Conservation (phyloP, 37 sponge, comb jelly and placozoan species). For the Dysidea cf. avara region DNA sequence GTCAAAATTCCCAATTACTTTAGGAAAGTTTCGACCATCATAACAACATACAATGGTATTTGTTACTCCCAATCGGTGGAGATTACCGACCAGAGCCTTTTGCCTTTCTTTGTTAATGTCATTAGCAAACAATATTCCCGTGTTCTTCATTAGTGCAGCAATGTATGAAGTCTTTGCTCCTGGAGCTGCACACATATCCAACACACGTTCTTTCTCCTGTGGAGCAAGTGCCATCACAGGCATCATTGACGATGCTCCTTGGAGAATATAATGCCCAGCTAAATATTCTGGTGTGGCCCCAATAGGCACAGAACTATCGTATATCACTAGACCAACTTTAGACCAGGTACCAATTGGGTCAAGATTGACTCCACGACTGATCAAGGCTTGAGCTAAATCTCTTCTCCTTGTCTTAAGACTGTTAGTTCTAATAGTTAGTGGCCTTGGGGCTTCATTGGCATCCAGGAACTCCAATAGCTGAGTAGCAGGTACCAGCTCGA, state of each 20-base stretch:
- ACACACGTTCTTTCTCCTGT: conserved; percentile 79
- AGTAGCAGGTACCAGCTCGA: conserved; percentile 70
- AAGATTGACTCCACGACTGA: conserved; percentile 93
- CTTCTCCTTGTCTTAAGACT: conserved; percentile 88
- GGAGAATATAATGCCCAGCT: conserved; percentile 97
- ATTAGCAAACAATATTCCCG: conserved; percentile 85
- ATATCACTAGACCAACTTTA: conserved; percentile 96
- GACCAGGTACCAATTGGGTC: conserved; percentile 99
- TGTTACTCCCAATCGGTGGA: conserved; percentile 85
- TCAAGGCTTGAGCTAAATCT: conserved; percentile 94
- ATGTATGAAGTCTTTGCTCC: conserved; percentile 98
- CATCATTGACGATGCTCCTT: conserved; percentile 95
- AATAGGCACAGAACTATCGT: conserved; percentile 93
- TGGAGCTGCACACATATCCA: conserved; percentile 99
- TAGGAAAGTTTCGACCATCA: conserved; percentile 89
- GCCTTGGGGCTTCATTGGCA: conserved; percentile 90
- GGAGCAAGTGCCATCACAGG: conserved; percentile 98
- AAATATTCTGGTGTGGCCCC: conserved; percentile 99
- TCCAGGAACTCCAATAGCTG: conserved; percentile 89
- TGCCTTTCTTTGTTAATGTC: conserved; percentile 85
- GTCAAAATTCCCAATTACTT: conserved; percentile 95
- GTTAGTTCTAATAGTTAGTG: conserved; percentile 96
- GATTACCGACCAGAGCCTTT: conserved; percentile 87
- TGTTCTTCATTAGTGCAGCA: conserved; percentile 98
- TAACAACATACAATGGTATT: conserved; percentile 91